A percentile compares a stretch with the other conserved stretches of the same genome.
phyloP scores from a whole-genome alignment of 2,113 vertebrate genomes.

The Calyptommatus sinebrachiatus region DNA sequence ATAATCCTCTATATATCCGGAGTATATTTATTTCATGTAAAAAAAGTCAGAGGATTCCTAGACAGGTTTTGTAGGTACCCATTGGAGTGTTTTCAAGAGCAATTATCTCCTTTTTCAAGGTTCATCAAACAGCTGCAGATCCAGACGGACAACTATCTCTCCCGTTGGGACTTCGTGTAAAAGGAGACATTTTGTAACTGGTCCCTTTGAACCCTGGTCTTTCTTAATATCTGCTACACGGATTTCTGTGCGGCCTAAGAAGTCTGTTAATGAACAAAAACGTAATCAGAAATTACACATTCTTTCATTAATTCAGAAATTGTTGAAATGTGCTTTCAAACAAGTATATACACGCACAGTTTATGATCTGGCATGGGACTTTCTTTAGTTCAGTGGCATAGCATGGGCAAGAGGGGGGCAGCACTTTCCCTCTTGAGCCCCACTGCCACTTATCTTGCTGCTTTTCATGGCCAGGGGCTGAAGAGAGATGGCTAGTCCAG shows the following conservation, averaged over 20 bases:
- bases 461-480: too few relatives aligned
- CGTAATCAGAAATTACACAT: slow-evolving; percentile 33
- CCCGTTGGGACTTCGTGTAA: slow-evolving; percentile 98
- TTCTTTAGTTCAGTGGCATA: neutral
- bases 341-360: neutral
- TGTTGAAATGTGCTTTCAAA: neutral
- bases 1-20: slow-evolving; percentile 53
- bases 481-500: too few relatives aligned
- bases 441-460: too few relatives aligned
- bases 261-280: slow-evolving; percentile 80
- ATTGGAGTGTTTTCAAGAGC: slow-evolving; percentile 19
- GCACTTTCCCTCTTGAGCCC: too few relatives aligned
- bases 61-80: slow-evolving; percentile 35
- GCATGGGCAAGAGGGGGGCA: too few relatives aligned
- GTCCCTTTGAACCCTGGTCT: slow-evolving; percentile 97
- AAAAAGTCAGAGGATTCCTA: slow-evolving; percentile 23
- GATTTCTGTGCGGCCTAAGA: slow-evolving; percentile 96
- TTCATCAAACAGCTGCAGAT: slow-evolving; percentile 96
- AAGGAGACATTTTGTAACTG: slow-evolving; percentile 94
- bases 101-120: slow-evolving; percentile 68
- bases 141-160: slow-evolving; percentile 94
- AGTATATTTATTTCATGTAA: slow-evolving; percentile 42
- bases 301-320: neutral
- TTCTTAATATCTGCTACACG: slow-evolving; percentile 97
- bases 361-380: neutral